These are phyloP conservation scores for Nineta flava DNA, from an alignment of 2,888 invertebrate genomes.

Conservation along the genomic window DNA sequence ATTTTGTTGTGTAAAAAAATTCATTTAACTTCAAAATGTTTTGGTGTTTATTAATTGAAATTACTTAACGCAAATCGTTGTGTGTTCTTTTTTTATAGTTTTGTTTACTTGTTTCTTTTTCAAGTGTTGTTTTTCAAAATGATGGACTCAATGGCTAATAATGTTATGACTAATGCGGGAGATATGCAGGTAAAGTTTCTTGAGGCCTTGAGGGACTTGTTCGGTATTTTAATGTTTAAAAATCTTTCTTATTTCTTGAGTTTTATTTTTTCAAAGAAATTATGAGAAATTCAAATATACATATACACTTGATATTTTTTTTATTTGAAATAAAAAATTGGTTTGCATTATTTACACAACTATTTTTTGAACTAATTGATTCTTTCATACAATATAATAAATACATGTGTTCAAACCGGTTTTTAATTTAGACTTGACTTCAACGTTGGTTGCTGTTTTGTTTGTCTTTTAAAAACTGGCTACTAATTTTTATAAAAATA, in stretches of 20 bases:
- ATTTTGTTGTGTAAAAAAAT: no score
- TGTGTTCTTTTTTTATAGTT: neutral
- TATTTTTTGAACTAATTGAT: neutral
- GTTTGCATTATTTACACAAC: no score
- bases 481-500: no score
- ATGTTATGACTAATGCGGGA: conserved; percentile 3
- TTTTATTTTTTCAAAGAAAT: no score
- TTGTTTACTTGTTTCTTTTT: neutral
- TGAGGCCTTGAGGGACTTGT: neutral
- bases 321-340: no score
- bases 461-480: no score
- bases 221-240: no score
- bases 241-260: no score
- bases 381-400: neutral
- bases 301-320: no score
- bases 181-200: conserved; percentile 6
- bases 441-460: no score
- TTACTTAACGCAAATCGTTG: neutral
- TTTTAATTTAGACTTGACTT: neutral
- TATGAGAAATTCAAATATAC: no score
- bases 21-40: no score
- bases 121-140: neutral
- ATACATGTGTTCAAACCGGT: neutral
- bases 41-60: neutral
- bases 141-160: conserved; percentile 6